phyloP scores from a whole-genome alignment of 2,113 vertebrate species.

The Takifugu flavidus region DNA sequence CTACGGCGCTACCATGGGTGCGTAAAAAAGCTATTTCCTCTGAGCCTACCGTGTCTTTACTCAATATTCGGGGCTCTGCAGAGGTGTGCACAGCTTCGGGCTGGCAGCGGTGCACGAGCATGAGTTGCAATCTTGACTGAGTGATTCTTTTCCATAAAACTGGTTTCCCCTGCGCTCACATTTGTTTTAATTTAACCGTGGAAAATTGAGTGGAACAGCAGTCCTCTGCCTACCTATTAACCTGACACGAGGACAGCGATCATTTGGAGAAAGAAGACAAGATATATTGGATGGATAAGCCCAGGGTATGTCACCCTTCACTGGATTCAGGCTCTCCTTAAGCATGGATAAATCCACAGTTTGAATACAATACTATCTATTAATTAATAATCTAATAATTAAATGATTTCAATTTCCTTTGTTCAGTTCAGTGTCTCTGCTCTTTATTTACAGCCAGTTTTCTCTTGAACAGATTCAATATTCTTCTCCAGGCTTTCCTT shows the following conservation, averaged over 20 bases:
- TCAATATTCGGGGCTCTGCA: slow-evolving; percentile 40
- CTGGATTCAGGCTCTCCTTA: too few species aligned
- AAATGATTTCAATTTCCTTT: too few species aligned
- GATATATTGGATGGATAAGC: neutral
- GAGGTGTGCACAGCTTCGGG: slow-evolving; percentile 49
- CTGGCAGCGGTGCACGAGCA: slow-evolving; percentile 20
- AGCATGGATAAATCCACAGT: too few species aligned
- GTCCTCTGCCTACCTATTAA: slow-evolving; percentile 29
- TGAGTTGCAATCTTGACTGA: slow-evolving; percentile 56
- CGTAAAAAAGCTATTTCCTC: slow-evolving; percentile 47
- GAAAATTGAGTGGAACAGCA: slow-evolving; percentile 26
- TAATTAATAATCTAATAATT: too few species aligned
- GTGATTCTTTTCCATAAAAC: slow-evolving; percentile 65
- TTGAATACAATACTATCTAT: too few species aligned
- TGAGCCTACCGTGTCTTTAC: slow-evolving; percentile 44
- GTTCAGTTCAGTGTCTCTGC: too few species aligned
- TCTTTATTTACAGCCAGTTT: too few species aligned
- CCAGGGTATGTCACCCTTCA: neutral
- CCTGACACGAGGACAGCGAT: slow-evolving; percentile 26
- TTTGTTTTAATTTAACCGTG: slow-evolving; percentile 53
- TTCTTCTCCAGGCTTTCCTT: too few species aligned
- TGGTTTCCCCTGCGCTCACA: slow-evolving; percentile 20
- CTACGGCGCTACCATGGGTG: slow-evolving; percentile 16
- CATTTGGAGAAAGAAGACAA: slow-evolving; percentile 23
- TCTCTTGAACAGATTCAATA: too few species aligned